Evolutionary conservation across 2,113 vertebrate species (phyloP).

Genomic region (Opisthocomus hoazin): DNA sequence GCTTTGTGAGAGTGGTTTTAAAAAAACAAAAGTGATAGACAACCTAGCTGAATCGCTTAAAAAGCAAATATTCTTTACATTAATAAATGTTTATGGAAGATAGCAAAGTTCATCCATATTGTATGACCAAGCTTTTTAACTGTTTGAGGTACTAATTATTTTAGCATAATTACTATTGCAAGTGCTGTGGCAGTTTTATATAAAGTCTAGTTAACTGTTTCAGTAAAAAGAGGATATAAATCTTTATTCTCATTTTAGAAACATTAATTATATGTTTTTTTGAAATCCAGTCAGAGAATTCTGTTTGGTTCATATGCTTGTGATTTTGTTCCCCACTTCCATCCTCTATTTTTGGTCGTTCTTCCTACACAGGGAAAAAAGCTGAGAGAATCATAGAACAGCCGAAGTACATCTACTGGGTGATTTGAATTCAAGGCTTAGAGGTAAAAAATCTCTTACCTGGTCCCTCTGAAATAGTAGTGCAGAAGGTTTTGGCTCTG

Average conservation of each 20-base stretch:
- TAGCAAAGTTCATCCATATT: background rate
- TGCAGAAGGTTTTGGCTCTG: background rate
- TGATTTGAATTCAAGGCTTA: background rate
- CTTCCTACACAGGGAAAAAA: background rate
- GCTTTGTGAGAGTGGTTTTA: background rate
- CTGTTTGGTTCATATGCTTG: background rate
- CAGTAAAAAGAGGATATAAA: background rate
- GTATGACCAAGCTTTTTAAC: background rate
- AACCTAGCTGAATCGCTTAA: background rate
- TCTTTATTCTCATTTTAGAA: background rate
- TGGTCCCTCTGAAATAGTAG: background rate
- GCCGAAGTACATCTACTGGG: background rate
- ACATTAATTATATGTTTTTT: background rate
- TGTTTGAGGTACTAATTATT: background rate
- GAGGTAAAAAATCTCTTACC: background rate
- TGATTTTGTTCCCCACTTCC: background rate
- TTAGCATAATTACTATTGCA: background rate
- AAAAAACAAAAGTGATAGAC: too few relatives aligned
- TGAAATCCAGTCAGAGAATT: background rate
- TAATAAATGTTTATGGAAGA: background rate
- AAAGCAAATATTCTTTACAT: background rate
- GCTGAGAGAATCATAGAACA: background rate
- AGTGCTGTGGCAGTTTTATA: background rate
- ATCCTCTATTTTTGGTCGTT: background rate
- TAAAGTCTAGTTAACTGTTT: background rate